Evolutionary conservation across 2,797 vertebrate species (phyloP).

Genomic region (Tolypeutes matacus): DNA sequence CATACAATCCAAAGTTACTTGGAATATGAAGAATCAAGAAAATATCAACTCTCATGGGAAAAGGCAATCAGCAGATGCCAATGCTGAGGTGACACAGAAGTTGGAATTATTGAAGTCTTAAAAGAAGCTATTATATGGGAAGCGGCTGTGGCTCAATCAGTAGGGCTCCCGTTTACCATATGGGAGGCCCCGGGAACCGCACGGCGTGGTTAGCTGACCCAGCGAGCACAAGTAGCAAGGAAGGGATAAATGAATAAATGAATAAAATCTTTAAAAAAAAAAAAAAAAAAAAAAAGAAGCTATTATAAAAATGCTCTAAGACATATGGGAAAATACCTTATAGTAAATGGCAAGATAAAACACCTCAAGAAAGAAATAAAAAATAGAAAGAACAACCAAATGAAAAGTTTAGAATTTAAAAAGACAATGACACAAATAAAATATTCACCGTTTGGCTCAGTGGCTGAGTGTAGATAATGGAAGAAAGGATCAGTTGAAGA

Average conservation of each 20-base stretch:
- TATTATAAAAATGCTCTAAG: neutral
- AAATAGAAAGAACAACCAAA: neutral
- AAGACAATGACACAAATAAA: neutral
- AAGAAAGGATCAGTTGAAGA: conserved; percentile 22
- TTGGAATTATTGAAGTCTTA: neutral
- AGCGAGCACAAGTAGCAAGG: no score
- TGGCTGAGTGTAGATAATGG: neutral
- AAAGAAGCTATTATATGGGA: neutral
- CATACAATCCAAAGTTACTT: neutral
- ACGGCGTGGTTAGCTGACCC: no score
- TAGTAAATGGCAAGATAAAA: neutral
- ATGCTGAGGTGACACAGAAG: neutral
- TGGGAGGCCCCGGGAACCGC: no score
- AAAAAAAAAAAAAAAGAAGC: no score
- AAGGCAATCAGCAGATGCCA: neutral
- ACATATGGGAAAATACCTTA: neutral
- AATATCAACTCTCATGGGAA: neutral
- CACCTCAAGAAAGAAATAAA: neutral
- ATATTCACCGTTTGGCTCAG: neutral
- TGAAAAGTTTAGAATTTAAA: conserved; percentile 30
- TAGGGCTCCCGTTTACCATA: no score
- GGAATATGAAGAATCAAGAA: neutral
- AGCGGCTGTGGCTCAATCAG: no score
- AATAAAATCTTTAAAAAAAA: no score
- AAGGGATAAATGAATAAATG: no score